These are phyloP conservation scores for Heteromormyrus szaboi DNA, from an alignment of 2,797 vertebrate species.

Conservation along the genomic window DNA sequence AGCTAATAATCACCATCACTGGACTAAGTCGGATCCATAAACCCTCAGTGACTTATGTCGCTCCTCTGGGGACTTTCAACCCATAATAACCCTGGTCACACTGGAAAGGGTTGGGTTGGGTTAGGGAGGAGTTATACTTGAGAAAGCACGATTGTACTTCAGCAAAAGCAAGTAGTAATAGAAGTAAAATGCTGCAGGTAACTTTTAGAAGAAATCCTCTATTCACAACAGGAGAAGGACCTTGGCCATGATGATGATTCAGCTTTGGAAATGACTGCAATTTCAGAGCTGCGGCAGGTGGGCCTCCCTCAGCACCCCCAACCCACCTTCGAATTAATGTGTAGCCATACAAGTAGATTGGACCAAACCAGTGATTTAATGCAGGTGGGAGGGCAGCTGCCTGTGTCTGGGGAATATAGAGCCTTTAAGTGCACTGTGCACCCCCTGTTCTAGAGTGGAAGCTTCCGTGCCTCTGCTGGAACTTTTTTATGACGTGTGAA, in stretches of 20 bases:
- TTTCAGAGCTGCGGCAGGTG: neutral
- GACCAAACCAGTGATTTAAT: slow-evolving; percentile 14
- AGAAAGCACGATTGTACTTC: neutral
- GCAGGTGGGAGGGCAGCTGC: slow-evolving; percentile 11
- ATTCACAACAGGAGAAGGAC: slow-evolving; percentile 6
- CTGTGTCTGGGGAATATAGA: neutral
- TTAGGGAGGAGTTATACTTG: neutral
- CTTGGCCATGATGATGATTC: neutral
- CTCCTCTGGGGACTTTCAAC: neutral
- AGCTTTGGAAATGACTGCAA: neutral
- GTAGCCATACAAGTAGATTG: slow-evolving; percentile 10
- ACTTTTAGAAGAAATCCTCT: slow-evolving; percentile 4
- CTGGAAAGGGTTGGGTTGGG: neutral
- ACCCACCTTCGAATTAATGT: slow-evolving; percentile 11
- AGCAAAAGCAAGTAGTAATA: neutral
- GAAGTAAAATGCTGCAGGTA: neutral
- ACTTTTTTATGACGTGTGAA: neutral
- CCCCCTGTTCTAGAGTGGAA: neutral
- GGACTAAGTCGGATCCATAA: neutral
- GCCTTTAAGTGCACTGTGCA: neutral
- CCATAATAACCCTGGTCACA: neutral
- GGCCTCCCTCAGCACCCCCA: neutral
- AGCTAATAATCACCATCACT: neutral
- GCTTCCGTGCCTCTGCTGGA: neutral
- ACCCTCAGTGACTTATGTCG: neutral